Conservation (phyloP, 2,113 vertebrate genomes). For the Solea solea region DNA sequence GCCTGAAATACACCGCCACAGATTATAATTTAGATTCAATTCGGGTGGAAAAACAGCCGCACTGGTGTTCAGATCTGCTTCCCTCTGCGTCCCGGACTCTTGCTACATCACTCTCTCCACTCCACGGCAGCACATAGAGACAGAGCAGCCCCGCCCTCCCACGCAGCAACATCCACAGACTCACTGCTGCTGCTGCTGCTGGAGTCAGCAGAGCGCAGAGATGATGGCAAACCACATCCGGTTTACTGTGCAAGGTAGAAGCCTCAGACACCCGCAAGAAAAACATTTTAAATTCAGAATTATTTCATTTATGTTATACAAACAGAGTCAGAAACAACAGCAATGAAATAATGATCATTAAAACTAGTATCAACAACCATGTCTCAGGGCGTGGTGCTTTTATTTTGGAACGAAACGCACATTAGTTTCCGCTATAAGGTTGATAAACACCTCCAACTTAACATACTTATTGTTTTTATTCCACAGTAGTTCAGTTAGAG, state of each 20-base stretch:
- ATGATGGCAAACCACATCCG: slow-evolving; percentile 4
- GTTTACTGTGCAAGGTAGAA: background rate
- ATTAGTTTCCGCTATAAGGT: background rate
- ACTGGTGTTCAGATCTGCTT: background rate
- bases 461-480: background rate
- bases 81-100: slow-evolving; percentile 25
- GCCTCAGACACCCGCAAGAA: background rate
- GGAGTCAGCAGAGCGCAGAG: slow-evolving; percentile 31
- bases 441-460: background rate
- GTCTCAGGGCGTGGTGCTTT: background rate
- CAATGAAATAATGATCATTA: too few relatives aligned
- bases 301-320: background rate
- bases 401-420: slow-evolving; percentile 7
- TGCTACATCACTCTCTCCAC: slow-evolving; percentile 55
- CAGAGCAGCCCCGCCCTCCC: slow-evolving; percentile 76
- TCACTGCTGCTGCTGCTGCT: slow-evolving; percentile 3
- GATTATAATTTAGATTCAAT: background rate
- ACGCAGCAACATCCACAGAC: slow-evolving; percentile 69
- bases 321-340: background rate
- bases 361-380: too few relatives aligned
- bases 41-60: background rate
- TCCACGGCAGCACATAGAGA: slow-evolving; percentile 56
- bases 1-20: rapidly evolving
- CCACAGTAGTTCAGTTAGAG: too few relatives aligned
- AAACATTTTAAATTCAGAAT: background rate